Evolutionary conservation across 2,797 vertebrate genomes (phyloP), one percentile per base, ranked within the genome.

Genomic region (Adrianichthys oophorus): DNA sequence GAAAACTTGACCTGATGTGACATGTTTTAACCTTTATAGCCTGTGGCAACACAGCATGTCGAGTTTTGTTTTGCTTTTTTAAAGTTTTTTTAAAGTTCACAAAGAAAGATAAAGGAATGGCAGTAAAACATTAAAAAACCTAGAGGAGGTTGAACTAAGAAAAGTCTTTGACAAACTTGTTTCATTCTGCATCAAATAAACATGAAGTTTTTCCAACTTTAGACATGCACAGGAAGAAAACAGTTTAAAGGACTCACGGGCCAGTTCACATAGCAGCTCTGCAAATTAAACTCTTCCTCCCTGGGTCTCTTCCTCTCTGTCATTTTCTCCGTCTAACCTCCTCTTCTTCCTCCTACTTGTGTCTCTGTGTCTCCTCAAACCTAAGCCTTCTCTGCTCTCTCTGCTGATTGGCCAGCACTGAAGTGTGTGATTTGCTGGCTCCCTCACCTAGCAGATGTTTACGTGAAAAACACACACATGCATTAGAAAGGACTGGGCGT

Each of bases 391-490:
- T 68, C 63, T 41, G 45, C 66, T 70, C 79, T 69, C 62, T 57
- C 42, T 68, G 62, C 78, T 83, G 86, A 89, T 87, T 89, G 85
- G 89, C 62, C 70, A 15, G 56, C 52, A 14, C 45, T 47, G 48
- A 71, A 76, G 68, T 80, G 67, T 80, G 76, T 86, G 87, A 89
- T 86, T 88, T 85, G 87, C 68, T 50, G 70, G 59, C 68, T 84
- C 65, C 80, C 65, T 83, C 65, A 70, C 65, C 52, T 57, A 85
- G 79, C 88, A 90, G 78, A 89, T 86, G 87, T 84, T 85, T 82
- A 77, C 57, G 59, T 83, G 58, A 77, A 72, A 56, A 41, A 52
- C 45, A 48, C 65, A 54, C 62, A 54, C 45, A 62, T 40, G 42
- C 24, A 46, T 19, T 12, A 42, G 72, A 47, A 46, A 14, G 56